Conservation (phyloP, 1,140 invertebrate species). For the Teleopsis dalmanni region DNA sequence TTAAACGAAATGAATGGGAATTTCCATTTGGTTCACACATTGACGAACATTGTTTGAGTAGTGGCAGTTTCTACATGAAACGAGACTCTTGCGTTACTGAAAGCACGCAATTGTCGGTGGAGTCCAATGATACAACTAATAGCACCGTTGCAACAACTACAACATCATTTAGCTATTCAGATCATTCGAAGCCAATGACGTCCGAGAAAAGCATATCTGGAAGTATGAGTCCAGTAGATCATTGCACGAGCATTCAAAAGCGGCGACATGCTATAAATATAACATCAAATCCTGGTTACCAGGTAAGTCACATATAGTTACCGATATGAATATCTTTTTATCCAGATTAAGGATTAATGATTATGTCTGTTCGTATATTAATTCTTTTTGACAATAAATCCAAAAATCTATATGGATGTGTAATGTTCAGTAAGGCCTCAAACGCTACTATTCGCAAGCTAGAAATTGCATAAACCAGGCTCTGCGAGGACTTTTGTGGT, state of each 20-base stretch:
- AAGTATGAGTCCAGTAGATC: constrained; percentile 10
- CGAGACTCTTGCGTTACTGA: constrained; percentile 40
- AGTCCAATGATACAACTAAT: constrained; percentile 33
- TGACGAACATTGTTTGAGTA: constrained; percentile 23
- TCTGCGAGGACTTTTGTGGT: too few relatives aligned
- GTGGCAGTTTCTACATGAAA: constrained; percentile 26
- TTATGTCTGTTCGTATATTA: too few relatives aligned
- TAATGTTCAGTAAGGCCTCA: too few relatives aligned
- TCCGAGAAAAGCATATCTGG: not conserved
- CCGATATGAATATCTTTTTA: too few relatives aligned
- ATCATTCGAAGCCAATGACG: constrained; percentile 16
- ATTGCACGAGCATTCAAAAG: constrained; percentile 10
- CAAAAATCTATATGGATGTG: too few relatives aligned
- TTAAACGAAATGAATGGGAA: constrained; percentile 6
- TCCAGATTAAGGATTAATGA: too few relatives aligned
- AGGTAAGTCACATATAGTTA: constrained; percentile 13
- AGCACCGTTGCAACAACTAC: constrained; percentile 33
- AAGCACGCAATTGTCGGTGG: constrained; percentile 36
- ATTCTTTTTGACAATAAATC: too few relatives aligned
- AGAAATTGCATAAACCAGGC: too few relatives aligned
- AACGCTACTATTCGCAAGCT: too few relatives aligned
- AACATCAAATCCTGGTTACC: constrained; percentile 42
- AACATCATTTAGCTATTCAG: constrained; percentile 39
- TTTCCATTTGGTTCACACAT: constrained; percentile 13
- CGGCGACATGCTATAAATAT: constrained; percentile 43